These are phyloP conservation scores for Lutjanus argentimaculatus DNA, from an alignment of 2,797 vertebrate species.

Conservation along the genomic window DNA sequence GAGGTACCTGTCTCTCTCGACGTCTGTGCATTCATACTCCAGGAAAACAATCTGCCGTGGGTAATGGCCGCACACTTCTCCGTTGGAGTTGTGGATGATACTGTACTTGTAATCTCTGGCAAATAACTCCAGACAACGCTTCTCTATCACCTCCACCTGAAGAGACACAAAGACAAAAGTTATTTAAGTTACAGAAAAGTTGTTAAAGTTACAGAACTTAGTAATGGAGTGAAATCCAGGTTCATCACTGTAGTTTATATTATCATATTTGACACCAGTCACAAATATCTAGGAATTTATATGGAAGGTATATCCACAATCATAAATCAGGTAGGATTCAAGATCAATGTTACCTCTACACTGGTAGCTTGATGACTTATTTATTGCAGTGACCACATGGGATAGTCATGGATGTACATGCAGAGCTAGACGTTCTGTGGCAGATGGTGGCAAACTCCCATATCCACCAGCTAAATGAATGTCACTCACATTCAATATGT, in stretches of 20 bases:
- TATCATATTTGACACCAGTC: background rate
- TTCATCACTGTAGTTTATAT: background rate
- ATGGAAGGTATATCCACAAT: background rate
- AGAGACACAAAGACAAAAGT: constrained; percentile 17
- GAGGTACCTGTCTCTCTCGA: constrained; percentile 91
- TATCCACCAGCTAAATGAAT: background rate
- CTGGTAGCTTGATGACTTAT: background rate
- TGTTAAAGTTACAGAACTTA: background rate
- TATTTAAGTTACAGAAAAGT: no score
- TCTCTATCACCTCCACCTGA: constrained; percentile 94
- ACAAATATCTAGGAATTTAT: background rate
- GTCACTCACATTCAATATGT: background rate
- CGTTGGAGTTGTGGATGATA: constrained; percentile 92
- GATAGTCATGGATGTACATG: background rate
- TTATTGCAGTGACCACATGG: background rate
- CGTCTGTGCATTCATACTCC: constrained; percentile 91
- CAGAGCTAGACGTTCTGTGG: background rate
- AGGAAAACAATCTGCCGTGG: constrained; percentile 95
- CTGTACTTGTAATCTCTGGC: constrained; percentile 96
- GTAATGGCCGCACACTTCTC: constrained; percentile 96
- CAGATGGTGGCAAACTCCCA: background rate
- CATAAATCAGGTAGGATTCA: background rate
- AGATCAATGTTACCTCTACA: background rate
- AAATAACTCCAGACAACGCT: constrained; percentile 94
- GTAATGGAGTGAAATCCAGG: background rate